Conservation (phyloP, 2,888 invertebrate genomes). For the Glyphotaelius pellucidus region DNA sequence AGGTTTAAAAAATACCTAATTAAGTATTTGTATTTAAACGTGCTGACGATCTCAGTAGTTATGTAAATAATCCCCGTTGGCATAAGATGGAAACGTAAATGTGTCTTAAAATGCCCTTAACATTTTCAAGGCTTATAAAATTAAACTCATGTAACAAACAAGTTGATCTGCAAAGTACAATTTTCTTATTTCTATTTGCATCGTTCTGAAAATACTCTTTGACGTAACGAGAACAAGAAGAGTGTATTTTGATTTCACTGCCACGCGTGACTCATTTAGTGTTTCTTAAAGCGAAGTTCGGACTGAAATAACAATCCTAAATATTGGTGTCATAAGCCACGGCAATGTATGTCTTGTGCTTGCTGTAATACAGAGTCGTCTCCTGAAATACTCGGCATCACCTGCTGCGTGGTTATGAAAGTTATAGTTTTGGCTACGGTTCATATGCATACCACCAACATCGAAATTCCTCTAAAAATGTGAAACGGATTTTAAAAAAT, state of each 20-base stretch:
- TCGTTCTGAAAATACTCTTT: neutral
- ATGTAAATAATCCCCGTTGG: too few species aligned
- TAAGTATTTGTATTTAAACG: neutral
- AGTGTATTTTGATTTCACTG: constrained; percentile 34
- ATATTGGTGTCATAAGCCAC: constrained; percentile 4
- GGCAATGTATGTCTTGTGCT: neutral
- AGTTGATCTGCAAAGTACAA: neutral
- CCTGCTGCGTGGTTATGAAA: constrained; percentile 17
- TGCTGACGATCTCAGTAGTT: too few species aligned
- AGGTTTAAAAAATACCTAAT: too few species aligned
- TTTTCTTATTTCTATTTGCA: neutral
- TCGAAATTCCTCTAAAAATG: neutral
- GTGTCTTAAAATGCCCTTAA: neutral
- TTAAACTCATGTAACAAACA: neutral
- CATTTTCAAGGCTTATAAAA: neutral
- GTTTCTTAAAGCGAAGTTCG: neutral
- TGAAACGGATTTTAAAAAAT: neutral
- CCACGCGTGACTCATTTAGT: constrained; percentile 17
- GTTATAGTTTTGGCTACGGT: constrained; percentile 15
- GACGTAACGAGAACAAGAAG: constrained; percentile 10
- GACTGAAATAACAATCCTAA: constrained; percentile 20
- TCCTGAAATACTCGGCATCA: constrained; percentile 18
- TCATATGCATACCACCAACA: constrained; percentile 11
- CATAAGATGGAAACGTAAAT: too few species aligned
- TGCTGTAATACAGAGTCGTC: neutral